Percentiles rank a stretch among this genome's conserved stretches.
Evolutionary conservation across 1,140 invertebrate genomes (phyloP).

Genomic region (Brachionus asplanchnoidis): DNA sequence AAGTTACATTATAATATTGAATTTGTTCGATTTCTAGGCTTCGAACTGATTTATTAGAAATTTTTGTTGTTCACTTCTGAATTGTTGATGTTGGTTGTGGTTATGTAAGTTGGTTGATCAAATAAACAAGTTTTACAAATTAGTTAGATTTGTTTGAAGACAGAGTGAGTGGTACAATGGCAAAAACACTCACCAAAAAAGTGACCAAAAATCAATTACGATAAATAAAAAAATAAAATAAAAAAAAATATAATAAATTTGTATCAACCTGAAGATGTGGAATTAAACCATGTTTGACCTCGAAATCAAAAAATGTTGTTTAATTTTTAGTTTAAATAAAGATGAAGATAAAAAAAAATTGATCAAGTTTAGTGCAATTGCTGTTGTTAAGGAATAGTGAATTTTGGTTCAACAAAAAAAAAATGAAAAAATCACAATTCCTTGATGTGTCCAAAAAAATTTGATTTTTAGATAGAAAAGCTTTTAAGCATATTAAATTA

Average conservation of each 20-base stretch:
- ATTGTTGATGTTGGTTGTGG: background rate
- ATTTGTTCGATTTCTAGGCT: background rate
- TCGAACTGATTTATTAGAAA: background rate
- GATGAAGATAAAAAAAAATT: background rate
- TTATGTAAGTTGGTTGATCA: background rate
- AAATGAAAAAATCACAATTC: background rate
- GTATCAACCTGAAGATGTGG: constrained; percentile 38
- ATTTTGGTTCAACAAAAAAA: background rate
- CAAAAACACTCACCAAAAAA: background rate
- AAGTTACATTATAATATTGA: background rate
- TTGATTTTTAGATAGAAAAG: background rate
- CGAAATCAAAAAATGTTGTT: constrained; percentile 27
- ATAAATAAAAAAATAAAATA: background rate
- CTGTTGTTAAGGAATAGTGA: background rate
- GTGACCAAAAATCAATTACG: background rate
- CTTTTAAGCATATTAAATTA: background rate
- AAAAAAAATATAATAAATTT: background rate
- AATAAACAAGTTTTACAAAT: background rate
- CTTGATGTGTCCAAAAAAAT: background rate
- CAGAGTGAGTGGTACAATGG: background rate
- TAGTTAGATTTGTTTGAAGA: background rate
- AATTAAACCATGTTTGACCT: constrained; percentile 42
- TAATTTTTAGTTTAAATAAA: background rate
- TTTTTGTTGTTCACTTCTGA: background rate
- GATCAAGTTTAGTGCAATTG: background rate